These are phyloP conservation scores for Sus cebifrons DNA, from an alignment of 2,797 vertebrate genomes.

Conservation along the genomic window DNA sequence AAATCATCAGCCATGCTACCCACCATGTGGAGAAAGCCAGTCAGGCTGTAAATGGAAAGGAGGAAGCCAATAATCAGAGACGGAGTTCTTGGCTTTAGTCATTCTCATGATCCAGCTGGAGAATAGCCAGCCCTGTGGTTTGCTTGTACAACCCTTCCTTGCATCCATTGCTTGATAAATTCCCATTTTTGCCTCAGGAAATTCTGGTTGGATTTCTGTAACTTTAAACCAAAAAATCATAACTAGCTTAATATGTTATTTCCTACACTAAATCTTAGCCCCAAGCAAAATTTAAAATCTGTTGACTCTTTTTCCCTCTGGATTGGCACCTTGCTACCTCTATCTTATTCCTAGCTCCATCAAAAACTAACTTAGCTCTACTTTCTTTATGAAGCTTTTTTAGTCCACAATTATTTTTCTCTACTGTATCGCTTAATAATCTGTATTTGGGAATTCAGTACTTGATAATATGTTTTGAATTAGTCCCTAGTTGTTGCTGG, in stretches of 20 bases:
- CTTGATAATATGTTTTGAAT: slow-evolving; percentile 2
- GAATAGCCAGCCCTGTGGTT: background rate
- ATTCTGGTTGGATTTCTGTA: slow-evolving; percentile 3
- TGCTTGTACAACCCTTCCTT: background rate
- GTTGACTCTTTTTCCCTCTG: background rate
- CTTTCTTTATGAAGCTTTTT: background rate
- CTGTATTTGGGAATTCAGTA: background rate
- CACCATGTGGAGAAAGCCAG: background rate
- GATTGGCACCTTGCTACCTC: background rate
- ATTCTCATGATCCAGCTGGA: background rate
- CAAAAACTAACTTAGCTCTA: background rate
- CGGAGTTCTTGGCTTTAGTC: too few species aligned
- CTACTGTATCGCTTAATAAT: background rate
- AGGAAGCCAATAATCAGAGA: background rate
- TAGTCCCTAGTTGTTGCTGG: slow-evolving; percentile 1
- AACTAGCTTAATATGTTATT: background rate
- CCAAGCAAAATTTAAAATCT: background rate
- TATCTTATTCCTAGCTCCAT: background rate
- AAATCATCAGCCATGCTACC: background rate
- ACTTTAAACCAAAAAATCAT: background rate
- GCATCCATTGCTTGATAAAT: background rate
- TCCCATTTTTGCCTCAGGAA: slow-evolving; percentile 24
- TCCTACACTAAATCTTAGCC: background rate
- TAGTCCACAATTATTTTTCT: background rate
- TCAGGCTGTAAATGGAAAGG: background rate